These are phyloP conservation scores for Natator depressus DNA, from an alignment of 2,113 vertebrate genomes.

Conservation along the genomic window DNA sequence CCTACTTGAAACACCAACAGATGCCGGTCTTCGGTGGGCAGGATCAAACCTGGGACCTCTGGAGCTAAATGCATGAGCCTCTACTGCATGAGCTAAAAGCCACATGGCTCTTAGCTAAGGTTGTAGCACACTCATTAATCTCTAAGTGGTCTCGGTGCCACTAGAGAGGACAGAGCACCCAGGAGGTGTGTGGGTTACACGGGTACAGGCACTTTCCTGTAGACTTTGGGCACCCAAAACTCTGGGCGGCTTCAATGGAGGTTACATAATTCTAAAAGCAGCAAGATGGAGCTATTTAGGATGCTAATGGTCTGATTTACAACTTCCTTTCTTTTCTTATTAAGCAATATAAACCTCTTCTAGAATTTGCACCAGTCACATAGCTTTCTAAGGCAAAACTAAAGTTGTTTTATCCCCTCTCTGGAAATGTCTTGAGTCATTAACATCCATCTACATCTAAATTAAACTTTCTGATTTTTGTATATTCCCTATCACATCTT, in stretches of 20 bases:
- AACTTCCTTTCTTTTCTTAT: background rate
- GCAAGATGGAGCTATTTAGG: background rate
- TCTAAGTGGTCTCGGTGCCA: too few species aligned
- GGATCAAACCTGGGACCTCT: too few species aligned
- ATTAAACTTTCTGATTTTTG: background rate
- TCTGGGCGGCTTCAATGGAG: background rate
- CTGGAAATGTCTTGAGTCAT: slow-evolving; percentile 21
- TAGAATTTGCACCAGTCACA: slow-evolving; percentile 5
- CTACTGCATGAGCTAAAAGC: too few species aligned
- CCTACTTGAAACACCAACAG: too few species aligned
- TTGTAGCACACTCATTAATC: too few species aligned
- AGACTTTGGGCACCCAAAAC: background rate
- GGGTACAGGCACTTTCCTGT: background rate
- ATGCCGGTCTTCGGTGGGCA: too few species aligned
- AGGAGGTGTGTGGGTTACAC: too few species aligned
- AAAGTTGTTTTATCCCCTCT: slow-evolving; percentile 13
- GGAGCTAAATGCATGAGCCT: too few species aligned
- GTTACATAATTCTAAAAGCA: background rate
- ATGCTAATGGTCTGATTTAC: background rate
- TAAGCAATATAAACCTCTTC: slow-evolving; percentile 9
- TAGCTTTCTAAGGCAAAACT: slow-evolving; percentile 9
- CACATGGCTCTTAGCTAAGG: too few species aligned
- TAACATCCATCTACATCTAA: background rate
- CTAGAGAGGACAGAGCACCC: too few species aligned
- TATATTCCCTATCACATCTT: background rate